Evolutionary conservation across 2,113 vertebrate genomes (phyloP).

Genomic region (Asarcornis scutulata): DNA sequence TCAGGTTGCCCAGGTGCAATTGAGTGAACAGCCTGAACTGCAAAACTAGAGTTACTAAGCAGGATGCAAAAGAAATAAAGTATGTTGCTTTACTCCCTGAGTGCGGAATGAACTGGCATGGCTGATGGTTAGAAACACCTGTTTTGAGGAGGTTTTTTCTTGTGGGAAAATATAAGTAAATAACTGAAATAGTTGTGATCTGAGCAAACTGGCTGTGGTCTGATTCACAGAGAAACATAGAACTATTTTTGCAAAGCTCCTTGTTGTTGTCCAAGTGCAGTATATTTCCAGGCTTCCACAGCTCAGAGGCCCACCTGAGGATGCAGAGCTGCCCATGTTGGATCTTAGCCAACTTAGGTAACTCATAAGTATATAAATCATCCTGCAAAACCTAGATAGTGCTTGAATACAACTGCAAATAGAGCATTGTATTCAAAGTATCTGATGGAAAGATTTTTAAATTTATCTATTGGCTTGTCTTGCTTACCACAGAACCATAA

Average conservation of each 20-base stretch:
- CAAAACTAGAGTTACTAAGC: background rate
- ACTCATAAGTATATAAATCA: background rate
- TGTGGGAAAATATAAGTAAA: background rate
- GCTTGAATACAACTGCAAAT: background rate
- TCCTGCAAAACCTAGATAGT: background rate
- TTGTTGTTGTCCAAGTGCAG: background rate
- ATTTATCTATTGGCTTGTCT: background rate
- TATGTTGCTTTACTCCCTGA: background rate
- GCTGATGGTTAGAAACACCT: background rate
- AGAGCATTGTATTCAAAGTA: background rate
- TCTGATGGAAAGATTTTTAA: background rate
- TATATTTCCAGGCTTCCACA: background rate
- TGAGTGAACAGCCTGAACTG: background rate
- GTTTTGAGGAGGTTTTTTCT: background rate
- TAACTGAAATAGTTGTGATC: background rate
- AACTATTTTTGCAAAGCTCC: background rate
- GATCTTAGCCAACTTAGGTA: background rate
- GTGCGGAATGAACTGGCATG: background rate
- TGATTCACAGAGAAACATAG: background rate
- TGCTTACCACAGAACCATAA: background rate
- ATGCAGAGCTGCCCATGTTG: background rate
- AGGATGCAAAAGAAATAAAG: background rate
- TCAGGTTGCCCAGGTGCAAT: background rate
- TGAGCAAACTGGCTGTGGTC: constrained; percentile 18
- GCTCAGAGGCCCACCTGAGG: background rate